phyloP scores from a whole-genome alignment of 2,888 invertebrate genomes.

The Xestia ashworthii region DNA sequence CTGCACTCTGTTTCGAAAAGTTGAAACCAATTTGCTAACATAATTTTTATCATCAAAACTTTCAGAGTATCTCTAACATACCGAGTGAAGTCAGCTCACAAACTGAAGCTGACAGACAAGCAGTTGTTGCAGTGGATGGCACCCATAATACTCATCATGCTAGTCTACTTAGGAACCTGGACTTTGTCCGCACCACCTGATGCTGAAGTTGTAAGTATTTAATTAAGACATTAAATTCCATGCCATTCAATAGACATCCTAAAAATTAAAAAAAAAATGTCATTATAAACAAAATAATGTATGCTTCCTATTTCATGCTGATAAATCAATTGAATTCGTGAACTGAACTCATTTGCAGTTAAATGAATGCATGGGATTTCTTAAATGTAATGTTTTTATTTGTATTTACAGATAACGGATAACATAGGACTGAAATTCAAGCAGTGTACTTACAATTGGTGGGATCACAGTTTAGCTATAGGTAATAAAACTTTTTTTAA shows the following conservation, averaged over 20 bases:
- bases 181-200: slow-evolving; percentile 96
- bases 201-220: slow-evolving; percentile 92
- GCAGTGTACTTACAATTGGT: slow-evolving; percentile 98
- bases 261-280: too few relatives aligned
- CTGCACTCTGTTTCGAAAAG: too few relatives aligned
- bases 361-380: background rate
- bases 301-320: background rate
- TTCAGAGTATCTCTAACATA: slow-evolving; percentile 97
- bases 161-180: slow-evolving; percentile 97
- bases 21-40: background rate
- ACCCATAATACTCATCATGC: slow-evolving; percentile 96
- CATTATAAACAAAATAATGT: background rate
- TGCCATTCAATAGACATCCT: background rate
- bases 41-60: background rate
- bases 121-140: slow-evolving; percentile 98
- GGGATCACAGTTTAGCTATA: slow-evolving; percentile 98
- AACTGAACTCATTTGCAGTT: background rate
- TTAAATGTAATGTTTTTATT: background rate
- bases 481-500: slow-evolving; percentile 87
- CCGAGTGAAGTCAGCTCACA: slow-evolving; percentile 97
- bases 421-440: slow-evolving; percentile 95
- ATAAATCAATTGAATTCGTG: background rate
- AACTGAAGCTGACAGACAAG: slow-evolving; percentile 97
- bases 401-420: slow-evolving; percentile 92
- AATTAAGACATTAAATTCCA: background rate